These are phyloP conservation scores for Sinohyriopsis cumingii DNA, from an alignment of 2,888 invertebrate genomes.

Conservation along the genomic window DNA sequence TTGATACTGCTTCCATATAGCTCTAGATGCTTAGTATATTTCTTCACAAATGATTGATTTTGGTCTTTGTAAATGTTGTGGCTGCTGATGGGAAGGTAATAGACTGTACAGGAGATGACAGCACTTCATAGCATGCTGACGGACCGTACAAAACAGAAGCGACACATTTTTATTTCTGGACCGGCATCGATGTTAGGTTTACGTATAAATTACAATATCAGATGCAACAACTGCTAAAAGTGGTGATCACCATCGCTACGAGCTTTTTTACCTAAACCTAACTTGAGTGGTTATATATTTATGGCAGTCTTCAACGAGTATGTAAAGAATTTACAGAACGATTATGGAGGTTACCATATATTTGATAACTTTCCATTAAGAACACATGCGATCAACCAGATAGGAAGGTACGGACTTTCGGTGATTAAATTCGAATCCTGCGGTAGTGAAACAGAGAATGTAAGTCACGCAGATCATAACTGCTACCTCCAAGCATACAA, in stretches of 20 bases:
- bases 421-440: conserved; percentile 36
- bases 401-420: conserved; percentile 13
- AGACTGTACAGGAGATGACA: conserved; percentile 20
- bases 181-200: conserved; percentile 30
- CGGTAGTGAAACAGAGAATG: conserved; percentile 20
- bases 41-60: neutral
- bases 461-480: conserved; percentile 1
- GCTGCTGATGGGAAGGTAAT: conserved; percentile 28
- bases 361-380: conserved; percentile 13
- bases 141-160: conserved; percentile 4
- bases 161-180: conserved; percentile 45
- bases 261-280: neutral
- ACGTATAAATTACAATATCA: conserved; percentile 29
- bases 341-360: conserved; percentile 40
- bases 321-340: conserved; percentile 13
- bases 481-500: no score
- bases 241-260: conserved; percentile 10
- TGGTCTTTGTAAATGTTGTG: conserved; percentile 18
- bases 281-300: conserved; percentile 1
- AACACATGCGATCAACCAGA: neutral
- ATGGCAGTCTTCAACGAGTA: conserved; percentile 11
- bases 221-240: conserved; percentile 15
- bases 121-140: conserved; percentile 7
- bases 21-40: no score
- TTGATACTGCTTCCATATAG: no score